Percentiles rank a stretch among this genome's conserved stretches.
These are phyloP conservation scores for Lasioglossum marginatum DNA, from an alignment of 2,888 invertebrate genomes.

Conservation along the genomic window DNA sequence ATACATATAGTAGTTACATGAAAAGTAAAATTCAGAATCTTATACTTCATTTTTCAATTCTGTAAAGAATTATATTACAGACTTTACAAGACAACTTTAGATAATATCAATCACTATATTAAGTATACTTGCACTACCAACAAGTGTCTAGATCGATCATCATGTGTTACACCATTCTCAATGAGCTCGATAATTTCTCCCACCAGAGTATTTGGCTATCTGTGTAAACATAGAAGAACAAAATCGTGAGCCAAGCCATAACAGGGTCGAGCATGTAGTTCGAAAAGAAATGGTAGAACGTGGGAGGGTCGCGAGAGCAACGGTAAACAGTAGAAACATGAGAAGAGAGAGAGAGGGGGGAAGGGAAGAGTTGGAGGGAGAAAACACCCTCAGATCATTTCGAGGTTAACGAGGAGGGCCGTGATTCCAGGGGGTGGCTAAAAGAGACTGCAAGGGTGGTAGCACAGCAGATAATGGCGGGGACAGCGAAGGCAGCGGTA, in stretches of 20 bases:
- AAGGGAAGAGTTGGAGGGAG: constrained; percentile 31
- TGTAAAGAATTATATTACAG: background rate
- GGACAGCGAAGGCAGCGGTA: constrained; percentile 72
- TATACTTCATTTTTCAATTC: too few species aligned
- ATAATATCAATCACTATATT: background rate
- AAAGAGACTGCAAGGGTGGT: constrained; percentile 59
- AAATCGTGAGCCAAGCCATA: background rate
- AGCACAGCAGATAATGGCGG: constrained; percentile 73
- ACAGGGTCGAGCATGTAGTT: background rate
- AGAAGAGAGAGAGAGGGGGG: background rate
- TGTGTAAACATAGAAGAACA: background rate
- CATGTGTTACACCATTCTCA: background rate
- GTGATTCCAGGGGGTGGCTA: constrained; percentile 69
- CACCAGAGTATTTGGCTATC: background rate
- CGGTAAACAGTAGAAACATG: background rate
- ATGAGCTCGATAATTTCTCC: background rate
- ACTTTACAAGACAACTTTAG: background rate
- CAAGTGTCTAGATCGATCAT: constrained; percentile 1
- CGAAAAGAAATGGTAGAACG: constrained; percentile 26
- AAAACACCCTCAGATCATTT: constrained; percentile 65
- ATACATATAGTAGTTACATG: too few species aligned
- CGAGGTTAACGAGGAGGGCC: constrained; percentile 76
- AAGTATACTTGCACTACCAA: background rate
- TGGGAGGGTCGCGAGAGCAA: constrained; percentile 3
- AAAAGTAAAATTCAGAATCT: too few species aligned